Conservation (phyloP, 2,888 invertebrate genomes). For the Leptura quadrifasciata region DNA sequence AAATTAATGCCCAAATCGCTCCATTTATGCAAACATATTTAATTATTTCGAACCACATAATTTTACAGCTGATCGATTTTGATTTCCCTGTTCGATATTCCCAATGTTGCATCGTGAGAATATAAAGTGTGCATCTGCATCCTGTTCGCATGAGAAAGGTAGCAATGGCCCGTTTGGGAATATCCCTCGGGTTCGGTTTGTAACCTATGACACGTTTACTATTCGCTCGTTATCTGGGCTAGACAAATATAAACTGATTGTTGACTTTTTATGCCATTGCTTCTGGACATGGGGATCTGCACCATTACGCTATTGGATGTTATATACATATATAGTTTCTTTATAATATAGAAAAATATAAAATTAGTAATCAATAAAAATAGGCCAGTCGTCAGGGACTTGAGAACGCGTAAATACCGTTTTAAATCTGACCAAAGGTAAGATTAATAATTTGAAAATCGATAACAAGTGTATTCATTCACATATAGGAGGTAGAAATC, state of each 20-base stretch:
- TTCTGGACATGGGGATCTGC: neutral
- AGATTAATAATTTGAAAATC: no score
- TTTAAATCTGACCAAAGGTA: no score
- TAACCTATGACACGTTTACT: conserved; percentile 3
- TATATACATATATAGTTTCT: no score
- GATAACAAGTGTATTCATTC: no score
- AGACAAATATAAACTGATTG: neutral
- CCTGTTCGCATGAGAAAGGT: neutral
- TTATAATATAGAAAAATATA: no score
- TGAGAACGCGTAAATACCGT: no score
- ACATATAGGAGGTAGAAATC: no score
- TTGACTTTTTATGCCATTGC: neutral
- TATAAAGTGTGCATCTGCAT: neutral
- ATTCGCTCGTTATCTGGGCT: neutral
- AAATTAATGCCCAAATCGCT: neutral
- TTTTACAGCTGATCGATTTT: neutral
- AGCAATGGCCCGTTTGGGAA: neutral
- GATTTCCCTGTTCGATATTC: neutral
- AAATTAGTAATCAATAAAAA: no score
- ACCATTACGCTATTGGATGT: no score
- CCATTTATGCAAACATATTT: neutral
- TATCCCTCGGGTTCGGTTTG: neutral
- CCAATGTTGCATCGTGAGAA: neutral
- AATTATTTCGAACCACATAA: neutral
- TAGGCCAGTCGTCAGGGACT: no score